Base-by-base conservation (phyloP, 2,797 vertebrate species). In the Microctenopoma lineatum region DNA sequence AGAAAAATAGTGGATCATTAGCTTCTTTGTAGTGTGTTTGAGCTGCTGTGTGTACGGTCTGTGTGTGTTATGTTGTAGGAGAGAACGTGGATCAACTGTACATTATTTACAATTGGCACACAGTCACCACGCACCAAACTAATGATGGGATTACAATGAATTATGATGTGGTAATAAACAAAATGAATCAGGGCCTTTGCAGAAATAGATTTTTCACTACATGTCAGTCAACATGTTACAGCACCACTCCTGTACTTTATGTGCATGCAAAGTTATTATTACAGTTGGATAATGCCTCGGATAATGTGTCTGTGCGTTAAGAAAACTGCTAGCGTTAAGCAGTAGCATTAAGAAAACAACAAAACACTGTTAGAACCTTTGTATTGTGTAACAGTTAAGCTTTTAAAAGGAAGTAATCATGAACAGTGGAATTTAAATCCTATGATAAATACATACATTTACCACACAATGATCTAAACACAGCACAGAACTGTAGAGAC, bases 211-310 rank as follows among this genome's bases (percentile, higher is more conserved):
- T 44, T 77, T 67, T 59, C 14, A 50, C 34, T 12, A 13, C 18
- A 4, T 51, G 15, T 62, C 48, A 10, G 55, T 72, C 58, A 70
- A 7, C 29, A 45, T 57, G 21, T 21, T 21, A 21, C 21, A 21
- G 59, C 71, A 39, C 72, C 77, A 10, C 66, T 70, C 79, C 0
- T 55, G 3, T 34, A 45, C 55, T 67, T 53, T 85, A 81, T 78
- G 80, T 66, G 67, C 50, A 34, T 10, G 32, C 6, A 21, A 21
- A 26, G 83, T 69, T 84, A 84, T 70, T 60, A 61, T 25, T 47
- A 12, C 36, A 4, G 36, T 16, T 45, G 32, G 58, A 69, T 54
- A 29, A 15, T 56, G 13, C 7, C 7, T 13, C 27, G 65, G 71
- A 75, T 80, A 75, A 70, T 2, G 48, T 18, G 16, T 44, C 55